A percentile compares a stretch with the other conserved stretches of the same genome.
phyloP scores from a whole-genome alignment of 1,140 invertebrate genomes.

The Lepidostoma basale region DNA sequence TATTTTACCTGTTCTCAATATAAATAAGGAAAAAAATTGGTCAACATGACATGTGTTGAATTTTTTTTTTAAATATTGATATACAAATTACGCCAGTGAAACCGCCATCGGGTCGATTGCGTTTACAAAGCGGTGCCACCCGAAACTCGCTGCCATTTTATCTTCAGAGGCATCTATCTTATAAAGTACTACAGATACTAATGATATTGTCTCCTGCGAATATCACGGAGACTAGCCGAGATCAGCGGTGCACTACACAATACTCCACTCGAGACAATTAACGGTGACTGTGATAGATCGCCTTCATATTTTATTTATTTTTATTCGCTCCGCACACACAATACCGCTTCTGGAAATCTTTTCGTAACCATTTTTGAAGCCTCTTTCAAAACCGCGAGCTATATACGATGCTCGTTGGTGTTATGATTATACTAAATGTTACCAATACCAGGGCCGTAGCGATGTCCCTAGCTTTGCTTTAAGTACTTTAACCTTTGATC shows the following conservation, averaged over 20 bases:
- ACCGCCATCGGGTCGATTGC: not conserved
- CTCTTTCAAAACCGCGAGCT: constrained; percentile 6
- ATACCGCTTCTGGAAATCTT: constrained; percentile 28
- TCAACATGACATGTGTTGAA: no score
- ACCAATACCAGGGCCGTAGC: no score
- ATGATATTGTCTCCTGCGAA: constrained; percentile 37
- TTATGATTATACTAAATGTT: no score
- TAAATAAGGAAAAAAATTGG: no score
- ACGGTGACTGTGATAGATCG: constrained; percentile 36
- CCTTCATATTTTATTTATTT: constrained; percentile 33
- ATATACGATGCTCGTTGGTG: no score
- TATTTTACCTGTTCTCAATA: no score
- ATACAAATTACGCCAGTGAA: not conserved
- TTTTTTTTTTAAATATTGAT: no score
- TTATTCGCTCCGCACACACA: constrained; percentile 19
- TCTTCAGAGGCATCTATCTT: constrained; percentile 7
- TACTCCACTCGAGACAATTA: constrained; percentile 25
- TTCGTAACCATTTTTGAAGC: constrained; percentile 14
- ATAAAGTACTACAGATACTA: constrained; percentile 22
- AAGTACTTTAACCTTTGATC: no score
- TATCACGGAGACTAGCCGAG: constrained; percentile 13
- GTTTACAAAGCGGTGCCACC: constrained; percentile 22
- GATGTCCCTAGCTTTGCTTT: no score
- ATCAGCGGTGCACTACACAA: constrained; percentile 10
- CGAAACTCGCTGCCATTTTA: constrained; percentile 2